Evolutionary conservation across 2,797 vertebrate genomes (phyloP).

Genomic region (Tolypeutes matacus): DNA sequence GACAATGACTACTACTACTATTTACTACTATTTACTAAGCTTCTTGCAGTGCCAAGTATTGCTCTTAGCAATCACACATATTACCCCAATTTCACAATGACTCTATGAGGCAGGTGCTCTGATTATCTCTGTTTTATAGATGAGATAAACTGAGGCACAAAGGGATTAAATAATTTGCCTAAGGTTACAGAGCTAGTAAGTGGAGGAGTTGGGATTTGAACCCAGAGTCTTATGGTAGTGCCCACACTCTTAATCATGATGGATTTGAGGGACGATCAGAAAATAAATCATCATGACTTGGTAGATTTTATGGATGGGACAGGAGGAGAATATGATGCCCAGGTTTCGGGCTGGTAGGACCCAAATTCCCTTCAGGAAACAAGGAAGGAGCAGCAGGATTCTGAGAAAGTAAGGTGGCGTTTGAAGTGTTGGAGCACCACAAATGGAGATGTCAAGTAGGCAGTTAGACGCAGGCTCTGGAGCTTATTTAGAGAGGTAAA

Average conservation of each 20-base stretch:
- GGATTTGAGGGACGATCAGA: too few species aligned
- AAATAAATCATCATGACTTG: background rate
- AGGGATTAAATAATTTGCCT: background rate
- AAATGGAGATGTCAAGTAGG: background rate
- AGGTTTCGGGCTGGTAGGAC: background rate
- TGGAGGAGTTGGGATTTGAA: conserved; percentile 1
- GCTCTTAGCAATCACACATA: background rate
- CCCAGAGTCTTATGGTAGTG: background rate
- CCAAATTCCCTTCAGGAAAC: background rate
- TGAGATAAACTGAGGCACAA: background rate
- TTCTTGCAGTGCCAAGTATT: background rate
- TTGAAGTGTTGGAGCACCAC: too few species aligned
- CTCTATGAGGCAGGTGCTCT: background rate
- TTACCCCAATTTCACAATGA: background rate
- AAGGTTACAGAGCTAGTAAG: background rate
- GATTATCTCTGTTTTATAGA: background rate
- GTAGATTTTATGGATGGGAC: background rate
- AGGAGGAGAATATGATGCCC: background rate
- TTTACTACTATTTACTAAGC: background rate
- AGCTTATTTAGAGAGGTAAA: background rate
- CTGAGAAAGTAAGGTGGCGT: background rate
- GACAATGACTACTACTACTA: too few species aligned
- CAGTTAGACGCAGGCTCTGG: background rate
- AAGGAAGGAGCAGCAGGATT: background rate
- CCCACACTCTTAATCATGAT: background rate